A percentile compares a stretch with the other conserved stretches of the same genome.
phyloP scores from a whole-genome alignment of 2,797 vertebrate species.

The Acipenser ruthenus region DNA sequence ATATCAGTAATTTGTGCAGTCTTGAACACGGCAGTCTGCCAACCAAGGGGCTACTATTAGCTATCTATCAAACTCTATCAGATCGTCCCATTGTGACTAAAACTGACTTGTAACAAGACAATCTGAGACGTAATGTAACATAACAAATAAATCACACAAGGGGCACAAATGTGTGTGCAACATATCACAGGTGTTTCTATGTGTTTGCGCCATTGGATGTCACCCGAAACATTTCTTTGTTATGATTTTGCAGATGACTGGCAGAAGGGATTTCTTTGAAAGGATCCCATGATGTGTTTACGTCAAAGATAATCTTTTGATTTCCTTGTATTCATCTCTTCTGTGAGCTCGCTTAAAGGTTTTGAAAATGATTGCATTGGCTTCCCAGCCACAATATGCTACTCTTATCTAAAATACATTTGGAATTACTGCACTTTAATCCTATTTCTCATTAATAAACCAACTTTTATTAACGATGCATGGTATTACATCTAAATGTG shows the following conservation, averaged over 20 bases:
- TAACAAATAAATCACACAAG: too few relatives aligned
- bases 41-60: too few relatives aligned
- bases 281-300: constrained; percentile 17
- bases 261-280: constrained; percentile 19
- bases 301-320: constrained; percentile 30
- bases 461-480: neutral
- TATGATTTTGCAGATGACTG: constrained; percentile 4
- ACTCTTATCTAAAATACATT: neutral
- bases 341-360: constrained; percentile 5
- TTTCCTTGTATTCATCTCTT: constrained; percentile 18
- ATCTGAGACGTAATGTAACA: too few relatives aligned
- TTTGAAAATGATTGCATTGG: constrained; percentile 5
- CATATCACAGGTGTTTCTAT: too few relatives aligned
- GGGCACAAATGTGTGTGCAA: too few relatives aligned
- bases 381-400: neutral
- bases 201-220: neutral
- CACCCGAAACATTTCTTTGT: neutral
- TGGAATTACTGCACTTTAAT: constrained; percentile 1
- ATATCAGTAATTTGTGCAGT: too few relatives aligned
- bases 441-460: neutral
- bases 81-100: too few relatives aligned
- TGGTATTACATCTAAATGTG: neutral
- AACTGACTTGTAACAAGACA: too few relatives aligned
- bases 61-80: too few relatives aligned
- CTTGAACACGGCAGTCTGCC: too few relatives aligned